Evolutionary conservation across 2,888 invertebrate species (phyloP), one percentile per base, ranked within the genome.

Genomic region (Drosophila longiperda): DNA sequence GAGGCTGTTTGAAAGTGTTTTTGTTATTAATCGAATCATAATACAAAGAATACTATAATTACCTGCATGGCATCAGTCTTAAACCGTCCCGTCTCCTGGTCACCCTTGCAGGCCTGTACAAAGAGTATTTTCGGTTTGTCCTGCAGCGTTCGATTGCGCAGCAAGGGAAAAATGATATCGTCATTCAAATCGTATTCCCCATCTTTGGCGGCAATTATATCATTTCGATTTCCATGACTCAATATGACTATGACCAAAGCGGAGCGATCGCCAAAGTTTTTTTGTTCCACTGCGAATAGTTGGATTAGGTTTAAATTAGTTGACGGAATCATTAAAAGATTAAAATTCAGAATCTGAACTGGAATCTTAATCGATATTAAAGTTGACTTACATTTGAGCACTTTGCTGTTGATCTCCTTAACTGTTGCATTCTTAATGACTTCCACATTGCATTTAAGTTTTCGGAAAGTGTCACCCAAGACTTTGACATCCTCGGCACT

Each of bases 61-160:
- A 78, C 77, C 80, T 71, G 85, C 0, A 67, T 75, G 4, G 91
- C 79, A 76, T 92, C 92, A 26, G 82, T 92, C 26, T 86, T 83
- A 50, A 91, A 91, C 5, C 69, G 69, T 3, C 88, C 86, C 7
- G 76, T 62, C 55, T 92, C 90, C 66, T 88, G 87, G 0, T 75
- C 62, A 2, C 93, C 93, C 64, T 92, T 93, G 70, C 93, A 93
- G 7, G 93, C 93, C 82, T 93, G 93, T 38, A 93, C 91, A 36
- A 93, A 91, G 9, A 93, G 71, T 36, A 93, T 82, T 69, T 93
- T 93, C 17, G 93, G 93, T 49, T 93, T 93, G 17, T 90, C 75
- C 15, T 75, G 70, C 1, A 93, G 73, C 8, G 92, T 86, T 1
- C 80, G 80, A 82, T 93, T 93, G 42, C 89, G 79, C 23, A 92